phyloP scores from a whole-genome alignment of 2,888 invertebrate genomes.

The Sesia bembeciformis region DNA sequence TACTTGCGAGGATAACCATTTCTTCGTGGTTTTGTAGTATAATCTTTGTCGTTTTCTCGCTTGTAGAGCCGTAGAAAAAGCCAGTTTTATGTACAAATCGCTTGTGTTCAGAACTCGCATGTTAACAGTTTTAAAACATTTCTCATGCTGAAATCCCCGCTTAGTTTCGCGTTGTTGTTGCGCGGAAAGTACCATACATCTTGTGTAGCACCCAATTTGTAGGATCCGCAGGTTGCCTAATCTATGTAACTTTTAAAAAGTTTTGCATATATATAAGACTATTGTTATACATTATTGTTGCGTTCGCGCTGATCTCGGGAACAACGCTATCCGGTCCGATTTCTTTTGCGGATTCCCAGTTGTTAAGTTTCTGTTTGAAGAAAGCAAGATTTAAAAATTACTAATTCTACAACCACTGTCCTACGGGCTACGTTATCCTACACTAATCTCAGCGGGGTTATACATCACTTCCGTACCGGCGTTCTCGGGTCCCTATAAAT shows the following conservation, averaged over 20 bases:
- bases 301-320: no score
- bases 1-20: no score
- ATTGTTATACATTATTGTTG: no score
- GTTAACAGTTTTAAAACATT: not conserved
- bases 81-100: no score
- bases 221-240: not conserved
- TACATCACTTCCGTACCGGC: constrained; percentile 39
- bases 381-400: not conserved
- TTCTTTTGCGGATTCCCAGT: no score
- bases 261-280: not conserved
- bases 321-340: no score
- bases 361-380: no score
- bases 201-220: not conserved
- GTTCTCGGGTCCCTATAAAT: constrained; percentile 46
- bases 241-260: not conserved
- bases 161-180: not conserved
- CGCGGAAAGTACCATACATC: not conserved
- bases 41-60: no score
- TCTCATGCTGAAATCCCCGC: not conserved
- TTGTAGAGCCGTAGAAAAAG: no score
- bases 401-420: not conserved
- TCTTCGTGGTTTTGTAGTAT: no score
- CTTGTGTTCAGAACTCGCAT: no score
- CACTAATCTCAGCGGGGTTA: constrained; percentile 51
- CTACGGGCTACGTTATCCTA: constrained; percentile 16